Conservation (phyloP, 2,888 invertebrate genomes). For the Neria commutata region DNA sequence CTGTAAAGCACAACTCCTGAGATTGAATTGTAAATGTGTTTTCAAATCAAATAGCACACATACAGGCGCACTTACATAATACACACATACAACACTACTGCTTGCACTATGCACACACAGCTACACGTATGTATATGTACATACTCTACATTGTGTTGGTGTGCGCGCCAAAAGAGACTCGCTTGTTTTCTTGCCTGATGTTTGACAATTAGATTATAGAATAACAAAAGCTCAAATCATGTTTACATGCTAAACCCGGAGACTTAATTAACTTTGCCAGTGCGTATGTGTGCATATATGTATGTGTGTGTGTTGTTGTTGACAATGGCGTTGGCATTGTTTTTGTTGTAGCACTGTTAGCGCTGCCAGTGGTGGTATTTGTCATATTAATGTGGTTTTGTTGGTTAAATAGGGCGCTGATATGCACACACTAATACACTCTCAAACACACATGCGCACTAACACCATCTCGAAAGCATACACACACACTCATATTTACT, state of each 20-base stretch:
- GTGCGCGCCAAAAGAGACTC: too few species aligned
- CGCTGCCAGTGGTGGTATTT: background rate
- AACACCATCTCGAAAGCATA: too few species aligned
- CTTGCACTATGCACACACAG: too few species aligned
- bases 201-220: conserved; percentile 31
- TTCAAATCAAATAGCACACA: too few species aligned
- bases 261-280: conserved; percentile 30
- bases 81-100: too few species aligned
- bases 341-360: background rate
- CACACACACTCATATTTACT: too few species aligned
- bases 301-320: background rate
- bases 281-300: background rate
- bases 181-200: conserved; percentile 14
- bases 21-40: too few species aligned
- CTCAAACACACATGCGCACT: too few species aligned
- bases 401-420: background rate
- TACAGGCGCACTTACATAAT: too few species aligned
- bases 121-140: background rate
- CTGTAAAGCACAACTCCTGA: too few species aligned
- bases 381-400: background rate
- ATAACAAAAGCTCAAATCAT: conserved; percentile 29
- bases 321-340: background rate
- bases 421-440: too few species aligned
- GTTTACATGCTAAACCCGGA: conserved; percentile 25
- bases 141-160: too few species aligned